These are phyloP conservation scores for Zoanthus gigantus DNA, from an alignment of 92 coral and sea anemone species.

Conservation along the genomic window DNA sequence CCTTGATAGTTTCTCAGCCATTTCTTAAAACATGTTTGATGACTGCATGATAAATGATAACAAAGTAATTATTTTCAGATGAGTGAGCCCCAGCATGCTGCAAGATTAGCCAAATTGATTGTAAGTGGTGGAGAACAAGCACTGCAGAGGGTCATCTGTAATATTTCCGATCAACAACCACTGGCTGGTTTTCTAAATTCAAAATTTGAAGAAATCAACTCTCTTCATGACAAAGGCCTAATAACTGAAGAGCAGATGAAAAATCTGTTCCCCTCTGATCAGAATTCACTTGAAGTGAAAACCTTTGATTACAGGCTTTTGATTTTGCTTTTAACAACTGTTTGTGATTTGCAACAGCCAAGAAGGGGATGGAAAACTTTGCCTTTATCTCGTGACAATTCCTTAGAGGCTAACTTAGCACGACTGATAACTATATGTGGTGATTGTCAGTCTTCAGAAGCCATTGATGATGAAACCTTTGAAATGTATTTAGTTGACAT, in stretches of 20 bases:
- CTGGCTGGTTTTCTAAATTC: neutral
- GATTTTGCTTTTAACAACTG: neutral
- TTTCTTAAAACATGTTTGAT: no score
- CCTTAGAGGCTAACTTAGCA: conserved; percentile 30
- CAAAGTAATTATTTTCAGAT: neutral
- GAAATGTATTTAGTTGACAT: neutral
- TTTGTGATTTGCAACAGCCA: conserved; percentile 27
- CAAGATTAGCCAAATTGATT: neutral
- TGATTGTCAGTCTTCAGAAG: neutral
- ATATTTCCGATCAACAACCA: neutral
- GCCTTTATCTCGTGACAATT: neutral
- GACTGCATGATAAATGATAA: no score
- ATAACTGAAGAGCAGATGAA: conserved; percentile 23
- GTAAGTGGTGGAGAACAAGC: conserved; percentile 2
- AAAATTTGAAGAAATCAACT: neutral
- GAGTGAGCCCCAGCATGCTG: neutral
- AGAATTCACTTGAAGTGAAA: conserved; percentile 1
- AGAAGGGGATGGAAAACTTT: neutral
- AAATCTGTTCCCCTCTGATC: conserved; percentile 8
- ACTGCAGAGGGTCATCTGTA: neutral
- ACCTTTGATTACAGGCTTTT: neutral
- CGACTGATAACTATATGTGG: neutral
- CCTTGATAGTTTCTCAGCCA: no score
- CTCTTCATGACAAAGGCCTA: neutral
- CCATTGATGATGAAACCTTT: neutral